Conservation (phyloP, 2,797 vertebrate species). For the Myotis vivesi region DNA sequence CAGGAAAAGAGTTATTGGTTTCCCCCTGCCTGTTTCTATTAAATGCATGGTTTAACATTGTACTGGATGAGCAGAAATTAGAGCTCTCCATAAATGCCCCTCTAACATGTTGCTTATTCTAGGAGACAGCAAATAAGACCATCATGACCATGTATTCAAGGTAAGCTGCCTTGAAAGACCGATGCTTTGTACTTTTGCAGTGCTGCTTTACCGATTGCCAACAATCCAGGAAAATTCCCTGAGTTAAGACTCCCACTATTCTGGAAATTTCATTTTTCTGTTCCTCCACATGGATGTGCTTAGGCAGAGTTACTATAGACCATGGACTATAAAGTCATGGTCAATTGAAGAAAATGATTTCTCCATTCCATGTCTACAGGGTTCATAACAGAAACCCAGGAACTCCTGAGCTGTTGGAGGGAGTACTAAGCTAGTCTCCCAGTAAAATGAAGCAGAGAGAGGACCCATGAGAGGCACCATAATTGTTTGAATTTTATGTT, state of each 20-base stretch:
- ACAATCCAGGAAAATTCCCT: constrained; percentile 28
- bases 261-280: constrained; percentile 33
- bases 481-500: constrained; percentile 37
- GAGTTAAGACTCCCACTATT: constrained; percentile 9
- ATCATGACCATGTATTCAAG: not conserved
- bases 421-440: not conserved
- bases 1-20: not conserved
- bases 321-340: constrained; percentile 14
- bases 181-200: not conserved
- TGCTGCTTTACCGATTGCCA: not conserved
- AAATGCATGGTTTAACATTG: not conserved
- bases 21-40: not conserved
- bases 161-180: not conserved
- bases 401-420: not conserved
- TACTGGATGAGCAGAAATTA: not conserved
- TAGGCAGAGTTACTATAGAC: constrained; percentile 24
- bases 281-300: not conserved
- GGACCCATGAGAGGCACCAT: not conserved
- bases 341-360: constrained; percentile 46
- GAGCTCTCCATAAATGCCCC: not conserved
- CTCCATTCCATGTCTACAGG: not conserved
- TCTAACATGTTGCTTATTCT: constrained; percentile 42
- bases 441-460: constrained; percentile 24
- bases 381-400: not conserved
- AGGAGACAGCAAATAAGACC: not conserved